Conservation (phyloP, 1,140 invertebrate species). For the Drosophila pallidifrons region DNA sequence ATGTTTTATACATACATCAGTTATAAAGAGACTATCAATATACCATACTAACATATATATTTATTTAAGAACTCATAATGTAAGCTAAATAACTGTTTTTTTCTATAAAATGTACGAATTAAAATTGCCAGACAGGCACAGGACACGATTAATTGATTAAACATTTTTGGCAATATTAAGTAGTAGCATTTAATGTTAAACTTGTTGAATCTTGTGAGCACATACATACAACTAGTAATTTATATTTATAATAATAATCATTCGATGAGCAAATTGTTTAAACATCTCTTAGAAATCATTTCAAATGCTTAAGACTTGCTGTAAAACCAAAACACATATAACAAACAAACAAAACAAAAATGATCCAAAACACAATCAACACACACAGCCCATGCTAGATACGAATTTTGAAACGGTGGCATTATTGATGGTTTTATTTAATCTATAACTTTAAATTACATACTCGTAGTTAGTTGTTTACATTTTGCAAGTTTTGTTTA, state of each 20-base stretch:
- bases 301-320: conserved; percentile 11
- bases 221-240: conserved; percentile 11
- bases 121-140: conserved; percentile 7
- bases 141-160: conserved; percentile 11
- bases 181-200: conserved; percentile 7
- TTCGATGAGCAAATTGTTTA: conserved; percentile 3
- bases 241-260: conserved; percentile 5
- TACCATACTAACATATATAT: conserved; percentile 16
- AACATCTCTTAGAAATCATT: neutral
- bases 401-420: conserved; percentile 27
- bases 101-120: conserved; percentile 3
- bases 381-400: conserved; percentile 12
- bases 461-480: conserved; percentile 22
- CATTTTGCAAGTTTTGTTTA: conserved; percentile 20
- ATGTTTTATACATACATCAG: conserved; percentile 11
- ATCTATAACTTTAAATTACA: conserved; percentile 12
- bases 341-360: neutral
- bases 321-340: conserved; percentile 6
- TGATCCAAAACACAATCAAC: neutral
- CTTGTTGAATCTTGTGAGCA: conserved; percentile 16
- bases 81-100: conserved; percentile 27
- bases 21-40: conserved; percentile 28
- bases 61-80: conserved; percentile 13
- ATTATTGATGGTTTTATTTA: conserved; percentile 40
- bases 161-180: conserved; percentile 34